phyloP scores from a whole-genome alignment of 2,888 invertebrate species.

The Agrotis ipsilon region DNA sequence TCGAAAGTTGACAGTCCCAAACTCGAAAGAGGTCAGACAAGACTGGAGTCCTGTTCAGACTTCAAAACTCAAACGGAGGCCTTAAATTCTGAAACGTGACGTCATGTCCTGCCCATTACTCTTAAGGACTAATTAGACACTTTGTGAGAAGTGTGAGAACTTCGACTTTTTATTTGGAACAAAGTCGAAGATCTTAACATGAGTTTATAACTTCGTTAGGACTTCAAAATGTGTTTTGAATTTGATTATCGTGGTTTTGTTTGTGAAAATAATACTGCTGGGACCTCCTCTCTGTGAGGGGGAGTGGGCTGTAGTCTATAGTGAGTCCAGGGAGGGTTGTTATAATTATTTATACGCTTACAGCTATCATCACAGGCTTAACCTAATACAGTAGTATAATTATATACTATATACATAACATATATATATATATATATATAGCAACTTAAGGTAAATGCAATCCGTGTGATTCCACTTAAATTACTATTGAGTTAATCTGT shows the following conservation, averaged over 20 bases:
- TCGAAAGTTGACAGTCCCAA: constrained; percentile 16
- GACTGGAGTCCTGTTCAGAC: constrained; percentile 30
- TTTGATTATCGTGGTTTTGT: constrained; percentile 21
- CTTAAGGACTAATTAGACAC: constrained; percentile 51
- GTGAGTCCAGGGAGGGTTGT: background rate
- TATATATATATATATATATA: no score
- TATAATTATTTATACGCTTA: no score
- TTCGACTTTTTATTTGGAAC: constrained; percentile 48
- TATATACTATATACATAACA: no score
- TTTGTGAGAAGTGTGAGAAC: constrained; percentile 26
- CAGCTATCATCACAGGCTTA: no score
- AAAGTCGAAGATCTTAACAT: constrained; percentile 53
- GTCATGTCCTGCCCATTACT: constrained; percentile 45
- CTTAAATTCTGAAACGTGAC: constrained; percentile 50
- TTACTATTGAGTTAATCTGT: no score
- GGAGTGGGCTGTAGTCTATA: background rate
- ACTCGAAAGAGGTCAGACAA: constrained; percentile 35
- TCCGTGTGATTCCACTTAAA: no score
- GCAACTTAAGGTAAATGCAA: no score
- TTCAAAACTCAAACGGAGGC: constrained; percentile 39
- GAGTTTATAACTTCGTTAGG: constrained; percentile 20
- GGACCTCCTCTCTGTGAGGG: background rate
- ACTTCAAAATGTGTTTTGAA: constrained; percentile 22
- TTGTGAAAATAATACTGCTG: background rate
- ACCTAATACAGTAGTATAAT: no score